phyloP scores from a whole-genome alignment of 2,113 vertebrate species.

The Melozone crissalis region DNA sequence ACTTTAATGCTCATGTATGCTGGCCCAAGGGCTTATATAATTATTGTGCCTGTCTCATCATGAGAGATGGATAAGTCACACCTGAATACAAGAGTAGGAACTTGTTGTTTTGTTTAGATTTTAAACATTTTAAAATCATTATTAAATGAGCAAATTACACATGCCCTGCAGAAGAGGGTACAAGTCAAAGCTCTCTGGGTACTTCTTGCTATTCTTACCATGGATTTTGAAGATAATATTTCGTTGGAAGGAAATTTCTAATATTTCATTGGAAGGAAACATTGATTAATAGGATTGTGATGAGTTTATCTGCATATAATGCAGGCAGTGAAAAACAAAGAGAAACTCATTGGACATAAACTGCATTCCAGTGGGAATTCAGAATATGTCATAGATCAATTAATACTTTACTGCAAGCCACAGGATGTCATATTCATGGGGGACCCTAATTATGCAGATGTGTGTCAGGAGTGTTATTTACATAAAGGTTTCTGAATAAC shows the following conservation, averaged over 20 bases:
- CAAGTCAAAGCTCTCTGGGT: background rate
- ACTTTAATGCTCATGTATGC: constrained; percentile 18
- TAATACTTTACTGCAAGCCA: background rate
- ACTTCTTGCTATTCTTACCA: background rate
- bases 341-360: background rate
- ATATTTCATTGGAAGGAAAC: background rate
- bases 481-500: constrained; percentile 1
- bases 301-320: background rate
- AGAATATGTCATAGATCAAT: background rate
- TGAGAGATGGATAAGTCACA: constrained; percentile 44
- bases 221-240: background rate
- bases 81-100: constrained; percentile 53
- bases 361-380: background rate
- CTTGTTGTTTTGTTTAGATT: constrained; percentile 60
- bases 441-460: background rate
- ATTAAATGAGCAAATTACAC: constrained; percentile 47
- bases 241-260: background rate
- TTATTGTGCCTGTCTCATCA: constrained; percentile 58
- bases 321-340: background rate
- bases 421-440: background rate
- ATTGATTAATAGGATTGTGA: background rate
- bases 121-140: constrained; percentile 52
- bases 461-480: background rate
- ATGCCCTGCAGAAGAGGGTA: constrained; percentile 31
- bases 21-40: constrained; percentile 40